Base-by-base conservation (phyloP, 2,113 vertebrate genomes). In the Ctenomys sociabilis region DNA sequence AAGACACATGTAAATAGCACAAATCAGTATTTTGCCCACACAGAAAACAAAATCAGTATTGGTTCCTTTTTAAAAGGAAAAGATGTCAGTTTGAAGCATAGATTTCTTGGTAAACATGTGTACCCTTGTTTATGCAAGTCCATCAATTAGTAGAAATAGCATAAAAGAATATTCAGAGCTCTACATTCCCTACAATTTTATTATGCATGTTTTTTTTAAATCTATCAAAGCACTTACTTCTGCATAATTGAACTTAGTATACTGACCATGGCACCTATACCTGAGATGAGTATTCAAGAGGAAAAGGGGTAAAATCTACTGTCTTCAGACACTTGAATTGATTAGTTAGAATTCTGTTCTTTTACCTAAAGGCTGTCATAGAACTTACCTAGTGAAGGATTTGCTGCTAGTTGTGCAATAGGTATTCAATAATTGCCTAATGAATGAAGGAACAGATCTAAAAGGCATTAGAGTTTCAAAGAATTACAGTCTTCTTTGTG, bases 1-100 rank as follows among this genome's bases (percentile, higher is more conserved):
- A 97, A 88, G 95, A 66, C 81, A 72, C 85, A 96, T 91, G 54
- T 96, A 86, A 96, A 96, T 26, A 19, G 92, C 97, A 94, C 95
- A 90, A 97, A 89, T 87, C 40, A 59, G 7, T 4, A 85, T 96
- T 95, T 96, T 96, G 85, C 40, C 97, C 75, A 82, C 86, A 88
- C 75, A 66, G 7, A 75, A 73, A 8, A 54, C 13, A 57, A 57
- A 57, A 57, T 57, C 54, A 87, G 22, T 54, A 45, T 95, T 72
- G 70, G 4, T 93, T 59, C 4, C 9, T 94, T 98, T 97, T 66
- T 26, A 73, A 45, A 1, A 7, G n/a, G 4, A 85, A 90, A 90
- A 32, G 35, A 84, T 85, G 86, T 87, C 64, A 52, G 8, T 90
- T 96, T 96, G 96, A 77, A 61, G 45, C 75, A 94, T 10, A 85